Evolutionary conservation across 2,888 invertebrate species (phyloP).

Genomic region (Eristalis arbustorum): DNA sequence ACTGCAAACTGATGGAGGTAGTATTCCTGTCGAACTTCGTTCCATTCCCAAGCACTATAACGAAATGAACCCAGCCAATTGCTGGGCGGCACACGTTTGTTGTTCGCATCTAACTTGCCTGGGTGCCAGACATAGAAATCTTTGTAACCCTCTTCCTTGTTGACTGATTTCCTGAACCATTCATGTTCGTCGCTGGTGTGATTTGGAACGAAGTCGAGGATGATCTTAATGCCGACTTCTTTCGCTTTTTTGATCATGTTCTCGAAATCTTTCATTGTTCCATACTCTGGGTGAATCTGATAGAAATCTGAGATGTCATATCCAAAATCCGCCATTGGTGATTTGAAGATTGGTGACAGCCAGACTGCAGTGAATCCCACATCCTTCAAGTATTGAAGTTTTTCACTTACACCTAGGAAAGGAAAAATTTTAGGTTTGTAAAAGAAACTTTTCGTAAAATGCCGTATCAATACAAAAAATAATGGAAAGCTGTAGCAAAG

Average conservation of each 20-base stretch:
- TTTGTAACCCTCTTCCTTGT: conserved; percentile 83
- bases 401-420: conserved; percentile 83
- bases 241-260: conserved; percentile 82
- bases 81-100: conserved; percentile 79
- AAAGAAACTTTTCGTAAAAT: neutral
- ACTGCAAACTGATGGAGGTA: conserved; percentile 84
- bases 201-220: conserved; percentile 82
- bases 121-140: conserved; percentile 89
- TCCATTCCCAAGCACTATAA: conserved; percentile 84
- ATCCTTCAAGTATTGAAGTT: conserved; percentile 84
- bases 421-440: neutral
- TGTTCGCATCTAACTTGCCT: conserved; percentile 77
- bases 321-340: conserved; percentile 89
- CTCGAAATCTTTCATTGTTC: conserved; percentile 86
- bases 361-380: conserved; percentile 86
- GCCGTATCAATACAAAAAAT: neutral
- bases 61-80: conserved; percentile 82
- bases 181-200: conserved; percentile 87
- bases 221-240: conserved; percentile 80
- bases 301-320: conserved; percentile 88
- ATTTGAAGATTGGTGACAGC: conserved; percentile 88
- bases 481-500: no score
- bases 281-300: conserved; percentile 86
- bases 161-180: conserved; percentile 89
- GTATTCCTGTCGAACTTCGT: conserved; percentile 82